A percentile compares a stretch with the other conserved stretches of the same genome.
phyloP scores from a whole-genome alignment of 2,888 invertebrate genomes.

The Halictus ligatus region DNA sequence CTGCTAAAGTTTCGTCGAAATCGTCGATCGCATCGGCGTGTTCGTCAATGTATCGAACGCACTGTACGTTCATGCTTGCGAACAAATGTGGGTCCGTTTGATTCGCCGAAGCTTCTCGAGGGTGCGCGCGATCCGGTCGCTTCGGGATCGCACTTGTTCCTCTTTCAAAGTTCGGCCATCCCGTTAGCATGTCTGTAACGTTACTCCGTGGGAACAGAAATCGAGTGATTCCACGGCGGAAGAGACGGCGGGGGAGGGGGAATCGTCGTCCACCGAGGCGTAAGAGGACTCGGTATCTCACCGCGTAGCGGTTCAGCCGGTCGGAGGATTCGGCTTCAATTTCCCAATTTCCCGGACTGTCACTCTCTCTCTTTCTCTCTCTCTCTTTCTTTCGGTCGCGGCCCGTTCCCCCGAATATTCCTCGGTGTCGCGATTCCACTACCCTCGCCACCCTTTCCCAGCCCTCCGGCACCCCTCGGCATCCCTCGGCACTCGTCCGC shows the following conservation, averaged over 20 bases:
- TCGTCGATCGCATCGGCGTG: not conserved
- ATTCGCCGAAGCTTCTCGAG: not conserved
- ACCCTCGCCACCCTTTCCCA: not conserved
- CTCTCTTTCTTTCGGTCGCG: slow-evolving; percentile 55
- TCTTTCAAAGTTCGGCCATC: not conserved
- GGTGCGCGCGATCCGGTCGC: not conserved
- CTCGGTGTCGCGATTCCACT: slow-evolving; percentile 51
- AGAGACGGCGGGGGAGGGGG: not conserved
- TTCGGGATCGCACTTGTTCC: not conserved
- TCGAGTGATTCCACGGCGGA: not conserved
- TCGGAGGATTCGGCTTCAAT: slow-evolving; percentile 74
- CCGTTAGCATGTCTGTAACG: not conserved
- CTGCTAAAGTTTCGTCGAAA: not conserved
- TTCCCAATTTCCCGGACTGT: slow-evolving; percentile 82
- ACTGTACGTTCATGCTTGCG: not conserved
- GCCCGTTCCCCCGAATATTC: slow-evolving; percentile 75
- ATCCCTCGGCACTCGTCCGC: slow-evolving; percentile 17
- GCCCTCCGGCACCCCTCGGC: not conserved
- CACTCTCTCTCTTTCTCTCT: slow-evolving; percentile 67
- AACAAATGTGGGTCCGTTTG: not conserved
- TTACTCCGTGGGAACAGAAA: not conserved
- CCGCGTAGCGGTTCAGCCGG: not conserved
- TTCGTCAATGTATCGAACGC: not conserved
- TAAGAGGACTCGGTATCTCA: slow-evolving; percentile 17
- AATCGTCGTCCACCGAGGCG: slow-evolving; percentile 16